These are phyloP conservation scores for Drosophila nebulosa DNA, from an alignment of 1,140 invertebrate genomes.

Conservation along the genomic window DNA sequence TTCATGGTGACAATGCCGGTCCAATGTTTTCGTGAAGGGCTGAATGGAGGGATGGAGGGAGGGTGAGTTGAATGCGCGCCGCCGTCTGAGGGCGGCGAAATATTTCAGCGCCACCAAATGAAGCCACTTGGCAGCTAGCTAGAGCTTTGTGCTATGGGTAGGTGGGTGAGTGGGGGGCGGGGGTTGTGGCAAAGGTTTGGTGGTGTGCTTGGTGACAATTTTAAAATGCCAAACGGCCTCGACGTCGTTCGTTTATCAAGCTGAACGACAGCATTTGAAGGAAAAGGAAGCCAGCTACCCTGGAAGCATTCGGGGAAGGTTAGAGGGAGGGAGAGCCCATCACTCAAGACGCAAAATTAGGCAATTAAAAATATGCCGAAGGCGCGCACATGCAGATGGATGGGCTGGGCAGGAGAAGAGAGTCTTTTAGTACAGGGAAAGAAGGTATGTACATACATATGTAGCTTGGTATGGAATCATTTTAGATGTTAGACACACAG, in stretches of 20 bases:
- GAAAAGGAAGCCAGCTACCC: constrained; percentile 37
- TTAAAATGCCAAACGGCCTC: constrained; percentile 71
- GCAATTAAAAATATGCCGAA: constrained; percentile 81
- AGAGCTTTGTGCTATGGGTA: neutral
- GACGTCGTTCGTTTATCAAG: constrained; percentile 68
- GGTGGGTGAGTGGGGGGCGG: too few relatives aligned
- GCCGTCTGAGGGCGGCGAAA: constrained; percentile 44
- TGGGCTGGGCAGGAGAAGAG: constrained; percentile 25
- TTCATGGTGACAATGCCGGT: constrained; percentile 69
- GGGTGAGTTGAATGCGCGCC: too few relatives aligned
- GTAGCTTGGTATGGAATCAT: constrained; percentile 9
- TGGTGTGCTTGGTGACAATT: constrained; percentile 72
- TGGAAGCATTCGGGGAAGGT: constrained; percentile 45
- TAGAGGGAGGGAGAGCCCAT: too few relatives aligned
- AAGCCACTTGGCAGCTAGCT: constrained; percentile 69
- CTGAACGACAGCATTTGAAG: constrained; percentile 67
- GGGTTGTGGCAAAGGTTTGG: constrained; percentile 7
- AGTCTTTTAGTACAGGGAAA: neutral
- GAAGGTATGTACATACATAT: constrained; percentile 11
- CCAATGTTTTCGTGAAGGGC: constrained; percentile 22
- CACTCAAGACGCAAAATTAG: constrained; percentile 80
- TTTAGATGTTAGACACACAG: constrained; percentile 35
- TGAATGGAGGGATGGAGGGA: neutral
- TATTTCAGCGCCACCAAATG: constrained; percentile 71
- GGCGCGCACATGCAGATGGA: constrained; percentile 65